Base-by-base conservation (phyloP, 2,113 vertebrate genomes). In the Spea multiplicata region DNA sequence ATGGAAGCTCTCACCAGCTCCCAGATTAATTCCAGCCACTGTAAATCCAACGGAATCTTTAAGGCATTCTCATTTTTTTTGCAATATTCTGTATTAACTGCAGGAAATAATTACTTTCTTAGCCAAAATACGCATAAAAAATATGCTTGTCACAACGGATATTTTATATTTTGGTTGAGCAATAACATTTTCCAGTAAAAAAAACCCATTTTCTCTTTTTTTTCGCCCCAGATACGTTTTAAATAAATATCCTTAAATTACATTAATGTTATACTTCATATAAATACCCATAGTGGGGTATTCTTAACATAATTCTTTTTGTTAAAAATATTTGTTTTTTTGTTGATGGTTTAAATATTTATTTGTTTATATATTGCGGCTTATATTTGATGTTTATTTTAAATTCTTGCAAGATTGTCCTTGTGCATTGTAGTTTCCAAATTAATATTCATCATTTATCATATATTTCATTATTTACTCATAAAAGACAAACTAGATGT, bases 81-180 rank as follows among this genome's bases (percentile, higher is more conserved):
- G 48, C 77, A 73, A 73, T 79, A 73, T 73, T 73, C 70, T 79
- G 66, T 73, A 73, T 73, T 73, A 79, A 79, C 77, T 52, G n/a
- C 70, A 66, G 77, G 77, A 80, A 73, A 80, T 67, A 73, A 80
- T 80, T 80, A 67, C 77, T 80, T 79, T 65, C 57, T 78, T 72
- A 66, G 49, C 55, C 30, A 14, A 68, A 69, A 68, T 76, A 70
- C 59, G 77, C 62, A 73, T 73, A 80, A 67, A 67, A 72, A 73
- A 79, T 66, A 50, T 62, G 67, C 49, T 55, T 47, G 70, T 47
- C 64, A 80, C 71, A 66, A 52, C 67, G 52, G 59, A 66, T 71
- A 55, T 59, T 55, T 78, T 71, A 55, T 46, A 30, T 65, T 53
- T 47, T 49, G 50, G 30, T 17, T n/a, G n/a, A n/a, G n/a, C n/a